Evolutionary conservation across 2,888 invertebrate species (phyloP), one percentile per base, ranked within the genome.

Genomic region (Aquatica leii): DNA sequence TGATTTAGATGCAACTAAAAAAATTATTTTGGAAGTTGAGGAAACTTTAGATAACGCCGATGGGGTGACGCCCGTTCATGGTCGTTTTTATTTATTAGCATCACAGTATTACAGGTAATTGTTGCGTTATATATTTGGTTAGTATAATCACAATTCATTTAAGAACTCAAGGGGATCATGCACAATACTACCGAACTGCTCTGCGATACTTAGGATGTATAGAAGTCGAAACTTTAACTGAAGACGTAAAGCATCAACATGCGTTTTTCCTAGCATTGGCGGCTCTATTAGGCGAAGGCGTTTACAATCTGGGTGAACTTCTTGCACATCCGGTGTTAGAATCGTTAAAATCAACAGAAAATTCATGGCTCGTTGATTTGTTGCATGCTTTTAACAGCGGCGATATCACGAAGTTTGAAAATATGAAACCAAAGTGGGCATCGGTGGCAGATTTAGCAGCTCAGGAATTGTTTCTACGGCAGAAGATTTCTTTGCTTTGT

Each of bases 271-370:
- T 99, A 2, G 95, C 97, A 0, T 83, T 99, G 5, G 98, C 99
- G 0, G 98, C 97, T 0, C 86, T 99, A 18, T 84, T 98, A 1
- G 98, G 97, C 0, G 94, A 96, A 74, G 94, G 93, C 17, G 94
- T 99, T 15, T 99, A 98, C 80, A 99, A 99, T 80, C 89, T 99
- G 72, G 98, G 97, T 0, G 99, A 99, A 81, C 84, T 99, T 81
- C 82, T 98, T 48, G 97, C 97, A 0, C 98, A 99, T 84, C 95
- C 97, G 0, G 92, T 99, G 59, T 82, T 99, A 72, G 90, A 94
- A 69, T 89, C 94, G 0, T 83, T 99, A 48, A 89, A 91, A 67
- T 87, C 87, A 17, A 94, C 95, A 0, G 83, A 88, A 0, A 93
- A 95, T 73, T 88, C 90, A 49, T 99, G 98, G 98, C 86, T 95